Base-by-base conservation (phyloP, 2,797 vertebrate species). In the Podarcis siculus region DNA sequence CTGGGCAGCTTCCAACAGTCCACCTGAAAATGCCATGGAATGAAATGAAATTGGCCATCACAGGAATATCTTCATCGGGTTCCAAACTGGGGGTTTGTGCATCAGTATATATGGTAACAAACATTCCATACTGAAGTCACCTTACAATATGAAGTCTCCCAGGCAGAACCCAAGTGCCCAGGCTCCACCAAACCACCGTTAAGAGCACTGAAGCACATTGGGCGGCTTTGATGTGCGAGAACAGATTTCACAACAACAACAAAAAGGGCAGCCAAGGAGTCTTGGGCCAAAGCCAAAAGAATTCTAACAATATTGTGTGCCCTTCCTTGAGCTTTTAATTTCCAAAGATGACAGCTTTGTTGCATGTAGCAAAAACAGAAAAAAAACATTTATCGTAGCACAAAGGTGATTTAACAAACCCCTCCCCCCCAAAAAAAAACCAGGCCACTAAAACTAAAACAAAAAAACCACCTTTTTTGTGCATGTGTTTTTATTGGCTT, bases 401-500 rank as follows among this genome's bases (percentile, higher is more conserved):
- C 42, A 82, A 87, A 84, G 77, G 55, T 92, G 92, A 85, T 94
- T 76, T 80, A 58, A 42, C 10, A 42, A 42, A 45, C 37, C 17
- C 4, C 30, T 2, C 0, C 0, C 32, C 45, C 71, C 49, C n/a
- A 42, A 42, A 42, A 61, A 87, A 85, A 84, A 86, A 90, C 73
- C 91, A 78, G 75, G 86, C 80, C 25, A 13, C 75, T 82, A 82
- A 89, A 90, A 49, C 91, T 55, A 55, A 91, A 90, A 73, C 17
- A n/a, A 30, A 89, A 88, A 90, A 90, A 88, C 75, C 49, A 91
- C 87, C 58, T 42, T 91, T 69, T 88, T 85, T 66, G 72, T 94
- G 96, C 96, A 94, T 92, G 95, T 90, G 91, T 92, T 93, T 93
- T 42, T 71, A 92, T 89, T 89, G 86, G 90, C 92, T 76, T 78